These are phyloP conservation scores for Liolophura sinensis DNA, from an alignment of 1,140 invertebrate genomes.

Conservation along the genomic window DNA sequence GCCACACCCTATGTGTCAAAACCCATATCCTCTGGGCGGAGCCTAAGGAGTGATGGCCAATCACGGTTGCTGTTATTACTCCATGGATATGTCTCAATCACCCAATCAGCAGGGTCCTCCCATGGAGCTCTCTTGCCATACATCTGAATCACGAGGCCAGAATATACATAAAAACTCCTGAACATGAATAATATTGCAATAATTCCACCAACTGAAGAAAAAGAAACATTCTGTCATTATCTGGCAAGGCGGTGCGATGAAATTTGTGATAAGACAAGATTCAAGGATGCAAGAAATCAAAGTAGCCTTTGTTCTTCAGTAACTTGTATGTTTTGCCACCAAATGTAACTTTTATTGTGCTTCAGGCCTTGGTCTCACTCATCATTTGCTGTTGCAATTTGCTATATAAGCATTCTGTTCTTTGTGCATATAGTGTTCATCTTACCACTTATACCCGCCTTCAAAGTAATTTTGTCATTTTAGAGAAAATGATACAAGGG, in stretches of 20 bases:
- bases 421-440: too few relatives aligned
- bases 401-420: too few relatives aligned
- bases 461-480: too few relatives aligned
- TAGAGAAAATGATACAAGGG: background rate
- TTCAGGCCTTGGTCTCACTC: too few relatives aligned
- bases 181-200: background rate
- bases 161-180: background rate
- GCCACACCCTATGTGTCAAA: constrained; percentile 63
- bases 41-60: constrained; percentile 59
- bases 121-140: constrained; percentile 65
- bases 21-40: constrained; percentile 74
- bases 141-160: constrained; percentile 57
- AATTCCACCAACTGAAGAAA: constrained; percentile 2
- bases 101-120: constrained; percentile 88
- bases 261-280: too few relatives aligned
- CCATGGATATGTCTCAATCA: constrained; percentile 92
- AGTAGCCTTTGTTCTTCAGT: too few relatives aligned
- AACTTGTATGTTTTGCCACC: background rate
- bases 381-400: background rate
- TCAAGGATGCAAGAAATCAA: too few relatives aligned
- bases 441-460: background rate
- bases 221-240: background rate
- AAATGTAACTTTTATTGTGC: too few relatives aligned
- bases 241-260: too few relatives aligned
- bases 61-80: constrained; percentile 58